Evolutionary conservation across 2,888 invertebrate genomes (phyloP).

Genomic region (Plebejus anna): DNA sequence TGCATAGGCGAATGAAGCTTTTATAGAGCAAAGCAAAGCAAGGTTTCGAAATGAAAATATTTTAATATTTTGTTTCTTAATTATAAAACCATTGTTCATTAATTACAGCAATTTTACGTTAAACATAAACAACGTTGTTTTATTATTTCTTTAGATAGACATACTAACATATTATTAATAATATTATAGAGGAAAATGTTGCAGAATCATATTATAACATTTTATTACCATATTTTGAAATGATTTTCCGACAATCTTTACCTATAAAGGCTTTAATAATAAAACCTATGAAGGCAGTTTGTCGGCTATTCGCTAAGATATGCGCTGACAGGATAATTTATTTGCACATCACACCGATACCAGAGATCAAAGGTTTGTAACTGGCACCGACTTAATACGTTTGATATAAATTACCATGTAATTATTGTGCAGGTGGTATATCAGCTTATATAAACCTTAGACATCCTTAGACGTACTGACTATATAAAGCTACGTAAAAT

Average conservation of each 20-base stretch:
- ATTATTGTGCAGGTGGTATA: conserved; percentile 1
- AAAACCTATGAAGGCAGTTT: neutral
- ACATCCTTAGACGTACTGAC: neutral
- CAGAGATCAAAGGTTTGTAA: conserved; percentile 12
- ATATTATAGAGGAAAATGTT: too few relatives aligned
- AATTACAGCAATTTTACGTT: too few relatives aligned
- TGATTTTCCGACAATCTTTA: too few relatives aligned
- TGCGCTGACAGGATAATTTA: conserved; percentile 1
- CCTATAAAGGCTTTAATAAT: neutral
- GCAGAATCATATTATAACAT: too few relatives aligned
- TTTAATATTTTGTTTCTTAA: too few relatives aligned
- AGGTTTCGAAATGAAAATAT: neutral
- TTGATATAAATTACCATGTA: conserved; percentile 6
- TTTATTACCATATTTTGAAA: too few relatives aligned
- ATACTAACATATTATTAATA: too few relatives aligned
- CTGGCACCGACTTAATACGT: conserved; percentile 6
- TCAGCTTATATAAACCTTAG: neutral
- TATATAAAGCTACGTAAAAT: neutral
- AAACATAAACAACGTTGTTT: too few relatives aligned
- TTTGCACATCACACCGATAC: neutral
- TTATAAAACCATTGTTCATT: neutral
- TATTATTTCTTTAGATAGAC: too few relatives aligned
- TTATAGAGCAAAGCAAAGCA: neutral
- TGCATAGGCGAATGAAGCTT: neutral
- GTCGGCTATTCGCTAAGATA: neutral